Evolutionary conservation across 2,113 vertebrate genomes (phyloP), one percentile per base, ranked within the genome.

Genomic region (Syngnathus scovelli): DNA sequence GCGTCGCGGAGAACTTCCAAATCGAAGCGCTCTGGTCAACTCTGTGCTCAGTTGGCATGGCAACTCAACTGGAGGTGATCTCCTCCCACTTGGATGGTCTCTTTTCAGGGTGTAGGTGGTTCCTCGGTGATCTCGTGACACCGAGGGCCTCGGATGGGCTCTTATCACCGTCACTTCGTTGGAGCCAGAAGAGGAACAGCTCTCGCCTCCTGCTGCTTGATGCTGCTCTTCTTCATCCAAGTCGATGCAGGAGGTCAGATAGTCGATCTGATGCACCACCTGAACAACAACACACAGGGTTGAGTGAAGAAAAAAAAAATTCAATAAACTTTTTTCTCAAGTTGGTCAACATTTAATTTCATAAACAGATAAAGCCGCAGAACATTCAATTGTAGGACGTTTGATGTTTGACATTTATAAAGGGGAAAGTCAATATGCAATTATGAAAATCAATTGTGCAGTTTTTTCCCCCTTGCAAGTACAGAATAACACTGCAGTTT

Each of bases 181-280:
- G 58, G 86, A 85, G 59, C 72, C 78, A 39, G 85, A 87, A 55
- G 70, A 76, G 71, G 81, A 83, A 70, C 84, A 77, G 66, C 75
- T 79, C 67, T 79, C 11, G 3, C 46, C 79, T 65, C 51, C 64
- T 73, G 68, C 54, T 19, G 65, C n/a, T 18, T 38, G 54, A 52
- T 72, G 67, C 48, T 69, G 56, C 67, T 87, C 86, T 56, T 88
- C 85, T 64, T 86, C 82, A 27, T 74, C 78, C 64, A 92, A 77
- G 75, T 92, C 89, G 72, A 93, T 89, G 59, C 83, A 77, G 2
- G 90, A 89, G 44, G 92, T 93, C 67, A 93, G 82, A 62, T 84
- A 68, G 76, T 93, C 92, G 65, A 93, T 93, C 83, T 92, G 89
- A 62, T 89, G 82, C 72, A 93, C 91, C 73, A 93, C 91, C 92